These are phyloP conservation scores for Hyppa rectilinea DNA, from an alignment of 2,888 invertebrate genomes.

Conservation along the genomic window DNA sequence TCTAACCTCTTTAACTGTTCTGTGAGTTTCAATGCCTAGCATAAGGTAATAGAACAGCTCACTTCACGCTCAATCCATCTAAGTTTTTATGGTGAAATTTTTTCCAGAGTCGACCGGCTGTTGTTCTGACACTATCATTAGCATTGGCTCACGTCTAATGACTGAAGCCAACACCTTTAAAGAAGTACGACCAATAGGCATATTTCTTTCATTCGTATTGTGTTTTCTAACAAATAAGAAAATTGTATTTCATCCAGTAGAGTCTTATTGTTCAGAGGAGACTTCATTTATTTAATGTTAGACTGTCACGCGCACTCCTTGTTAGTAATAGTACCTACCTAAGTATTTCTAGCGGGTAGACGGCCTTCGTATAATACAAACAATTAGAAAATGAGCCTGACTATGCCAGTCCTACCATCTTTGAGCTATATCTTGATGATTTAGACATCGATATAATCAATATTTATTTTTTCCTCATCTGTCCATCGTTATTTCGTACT, in stretches of 20 bases:
- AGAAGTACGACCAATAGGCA: neutral
- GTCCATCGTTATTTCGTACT: neutral
- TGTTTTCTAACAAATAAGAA: conserved; percentile 28
- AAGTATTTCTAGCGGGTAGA: conserved; percentile 20
- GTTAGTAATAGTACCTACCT: conserved; percentile 10
- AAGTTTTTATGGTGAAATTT: no score
- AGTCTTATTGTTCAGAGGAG: conserved; percentile 36
- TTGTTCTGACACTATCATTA: neutral
- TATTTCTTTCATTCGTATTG: conserved; percentile 12
- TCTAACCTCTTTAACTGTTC: no score
- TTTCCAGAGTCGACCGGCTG: no score
- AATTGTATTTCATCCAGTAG: conserved; percentile 34
- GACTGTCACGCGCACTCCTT: conserved; percentile 34
- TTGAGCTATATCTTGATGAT: neutral
- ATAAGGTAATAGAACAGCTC: no score
- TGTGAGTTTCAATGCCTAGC: no score
- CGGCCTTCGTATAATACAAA: conserved; percentile 3
- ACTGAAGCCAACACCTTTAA: neutral
- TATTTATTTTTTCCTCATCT: neutral
- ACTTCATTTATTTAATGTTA: conserved; percentile 46
- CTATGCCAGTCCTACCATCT: neutral
- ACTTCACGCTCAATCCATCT: no score
- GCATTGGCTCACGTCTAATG: neutral
- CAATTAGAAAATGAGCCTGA: neutral
- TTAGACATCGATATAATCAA: neutral